Evolutionary conservation across 2,888 invertebrate species (phyloP).

Genomic region (Autographa pulchrina): DNA sequence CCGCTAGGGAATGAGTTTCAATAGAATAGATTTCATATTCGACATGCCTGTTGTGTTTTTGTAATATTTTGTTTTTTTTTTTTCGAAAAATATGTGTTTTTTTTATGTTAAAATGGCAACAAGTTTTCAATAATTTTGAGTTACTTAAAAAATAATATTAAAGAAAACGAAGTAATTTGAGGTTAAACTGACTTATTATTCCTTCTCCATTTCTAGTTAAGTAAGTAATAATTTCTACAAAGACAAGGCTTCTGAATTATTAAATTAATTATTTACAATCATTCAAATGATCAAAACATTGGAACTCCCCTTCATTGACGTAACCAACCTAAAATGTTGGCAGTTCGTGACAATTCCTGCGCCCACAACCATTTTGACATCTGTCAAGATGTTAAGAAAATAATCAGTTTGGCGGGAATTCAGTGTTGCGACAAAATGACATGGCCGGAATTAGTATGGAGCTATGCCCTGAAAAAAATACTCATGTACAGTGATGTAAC

Average conservation of each 20-base stretch:
- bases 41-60: not conserved
- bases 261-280: conserved; percentile 15
- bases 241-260: not conserved
- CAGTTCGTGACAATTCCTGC: conserved; percentile 26
- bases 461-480: too few relatives aligned
- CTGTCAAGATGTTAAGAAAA: conserved; percentile 50
- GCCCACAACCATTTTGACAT: conserved; percentile 46
- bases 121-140: too few relatives aligned
- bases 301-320: conserved; percentile 9
- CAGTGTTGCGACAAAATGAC: conserved; percentile 17
- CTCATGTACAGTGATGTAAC: too few relatives aligned
- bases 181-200: too few relatives aligned
- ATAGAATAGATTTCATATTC: conserved; percentile 29
- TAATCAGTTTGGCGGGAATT: conserved; percentile 26
- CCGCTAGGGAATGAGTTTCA: conserved; percentile 21
- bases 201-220: not conserved
- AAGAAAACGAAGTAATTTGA: too few relatives aligned
- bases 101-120: too few relatives aligned
- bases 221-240: too few relatives aligned
- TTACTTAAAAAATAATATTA: too few relatives aligned
- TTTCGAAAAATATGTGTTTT: too few relatives aligned
- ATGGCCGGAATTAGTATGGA: too few relatives aligned
- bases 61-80: not conserved
- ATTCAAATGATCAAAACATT: conserved; percentile 26
- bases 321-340: conserved; percentile 39